Conservation (phyloP, 2,113 vertebrate species). For the Aspidoscelis tigris region DNA sequence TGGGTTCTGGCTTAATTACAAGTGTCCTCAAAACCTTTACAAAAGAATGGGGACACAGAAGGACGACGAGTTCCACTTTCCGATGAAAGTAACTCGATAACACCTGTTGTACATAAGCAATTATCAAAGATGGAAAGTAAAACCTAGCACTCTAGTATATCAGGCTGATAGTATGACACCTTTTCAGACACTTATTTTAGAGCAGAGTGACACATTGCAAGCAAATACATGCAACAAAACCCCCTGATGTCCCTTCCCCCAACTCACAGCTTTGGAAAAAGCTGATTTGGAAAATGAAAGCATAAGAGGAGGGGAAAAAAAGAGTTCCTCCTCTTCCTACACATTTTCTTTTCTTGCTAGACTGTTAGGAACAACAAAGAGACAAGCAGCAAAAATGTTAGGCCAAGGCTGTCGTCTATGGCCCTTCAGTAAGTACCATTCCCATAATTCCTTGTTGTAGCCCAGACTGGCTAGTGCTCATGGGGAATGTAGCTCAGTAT, state of each 20-base stretch:
- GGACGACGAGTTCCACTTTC: neutral
- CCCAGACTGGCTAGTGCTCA: no score
- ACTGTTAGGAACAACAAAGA: neutral
- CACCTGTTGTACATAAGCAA: neutral
- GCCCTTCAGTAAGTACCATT: no score
- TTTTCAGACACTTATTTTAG: slow-evolving; percentile 3
- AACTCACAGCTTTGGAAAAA: neutral
- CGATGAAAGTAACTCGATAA: neutral
- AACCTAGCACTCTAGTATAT: neutral
- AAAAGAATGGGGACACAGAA: neutral
- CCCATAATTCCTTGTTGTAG: no score
- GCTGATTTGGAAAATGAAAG: neutral
- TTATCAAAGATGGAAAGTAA: slow-evolving; percentile 7
- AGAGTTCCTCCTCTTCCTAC: neutral
- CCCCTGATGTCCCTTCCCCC: neutral
- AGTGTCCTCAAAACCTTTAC: neutral
- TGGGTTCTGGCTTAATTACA: neutral
- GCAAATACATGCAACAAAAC: neutral
- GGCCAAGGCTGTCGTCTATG: no score
- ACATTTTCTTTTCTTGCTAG: neutral
- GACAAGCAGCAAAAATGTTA: neutral
- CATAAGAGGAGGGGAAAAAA: neutral
- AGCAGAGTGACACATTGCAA: neutral
- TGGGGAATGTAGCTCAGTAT: no score
- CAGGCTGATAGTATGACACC: neutral